Conservation (phyloP, 1,140 invertebrate genomes). For the Hylyphantes graminicola region DNA sequence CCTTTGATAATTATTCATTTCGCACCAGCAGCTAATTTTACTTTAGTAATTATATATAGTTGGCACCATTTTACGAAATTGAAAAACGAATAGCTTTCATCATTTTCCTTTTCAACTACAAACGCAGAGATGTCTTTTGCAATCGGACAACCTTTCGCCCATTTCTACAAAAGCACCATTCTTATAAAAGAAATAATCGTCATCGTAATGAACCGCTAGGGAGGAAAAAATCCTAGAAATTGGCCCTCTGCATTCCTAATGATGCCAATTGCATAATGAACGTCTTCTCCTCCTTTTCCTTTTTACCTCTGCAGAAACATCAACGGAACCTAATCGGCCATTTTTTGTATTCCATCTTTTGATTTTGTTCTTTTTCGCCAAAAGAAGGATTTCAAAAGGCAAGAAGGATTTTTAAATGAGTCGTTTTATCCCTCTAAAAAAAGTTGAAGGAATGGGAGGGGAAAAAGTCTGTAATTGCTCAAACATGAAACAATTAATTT, state of each 20-base stretch:
- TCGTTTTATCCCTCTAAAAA: conserved; percentile 5
- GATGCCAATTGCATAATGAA: conserved; percentile 60
- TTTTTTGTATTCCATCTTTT: conserved; percentile 28
- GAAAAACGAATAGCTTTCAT: too few relatives aligned
- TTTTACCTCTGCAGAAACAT: conserved; percentile 53
- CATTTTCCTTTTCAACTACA: too few relatives aligned
- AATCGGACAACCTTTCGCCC: background rate
- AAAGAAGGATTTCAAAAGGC: background rate
- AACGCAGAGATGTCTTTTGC: too few relatives aligned
- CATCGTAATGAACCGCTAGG: background rate
- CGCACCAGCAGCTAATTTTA: too few relatives aligned
- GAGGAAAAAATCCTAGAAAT: conserved; percentile 29
- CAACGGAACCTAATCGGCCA: conserved; percentile 56
- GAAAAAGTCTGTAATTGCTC: conserved; percentile 42
- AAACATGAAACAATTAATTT: conserved; percentile 61
- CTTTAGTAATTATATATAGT: too few relatives aligned
- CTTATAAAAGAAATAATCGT: background rate
- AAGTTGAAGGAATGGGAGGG: conserved; percentile 11
- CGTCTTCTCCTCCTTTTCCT: conserved; percentile 38
- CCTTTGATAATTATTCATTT: too few relatives aligned
- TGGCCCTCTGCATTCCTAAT: conserved; percentile 41
- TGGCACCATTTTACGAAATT: too few relatives aligned
- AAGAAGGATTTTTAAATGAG: conserved; percentile 14
- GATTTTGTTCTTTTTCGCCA: conserved; percentile 3
- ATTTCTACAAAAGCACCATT: background rate